Conservation (phyloP, 2,888 invertebrate species). For the Lasioglossum pauxillum region DNA sequence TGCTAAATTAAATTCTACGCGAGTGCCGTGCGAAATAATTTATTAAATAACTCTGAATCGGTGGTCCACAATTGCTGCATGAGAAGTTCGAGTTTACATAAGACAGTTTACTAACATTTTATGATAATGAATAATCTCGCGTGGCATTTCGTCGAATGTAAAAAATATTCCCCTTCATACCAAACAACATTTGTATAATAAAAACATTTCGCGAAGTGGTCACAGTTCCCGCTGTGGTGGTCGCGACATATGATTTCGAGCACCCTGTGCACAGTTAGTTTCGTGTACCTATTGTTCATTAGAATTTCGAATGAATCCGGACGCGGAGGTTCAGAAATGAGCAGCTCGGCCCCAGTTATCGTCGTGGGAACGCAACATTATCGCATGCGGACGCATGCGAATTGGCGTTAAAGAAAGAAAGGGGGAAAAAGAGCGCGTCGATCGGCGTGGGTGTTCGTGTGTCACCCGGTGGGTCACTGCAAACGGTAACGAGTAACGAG, state of each 20-base stretch:
- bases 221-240: too few relatives aligned
- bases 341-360: constrained; percentile 44
- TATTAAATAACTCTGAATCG: too few relatives aligned
- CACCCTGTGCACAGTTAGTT: background rate
- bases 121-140: too few relatives aligned
- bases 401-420: constrained; percentile 53
- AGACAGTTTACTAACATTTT: too few relatives aligned
- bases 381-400: constrained; percentile 51
- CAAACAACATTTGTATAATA: background rate
- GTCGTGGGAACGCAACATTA: constrained; percentile 55
- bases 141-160: too few relatives aligned
- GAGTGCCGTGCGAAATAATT: too few relatives aligned
- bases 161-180: background rate
- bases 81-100: too few relatives aligned
- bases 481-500: constrained; percentile 15
- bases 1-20: background rate
- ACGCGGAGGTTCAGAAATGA: background rate
- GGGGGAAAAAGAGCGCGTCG: constrained; percentile 9
- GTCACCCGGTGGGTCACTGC: constrained; percentile 1
- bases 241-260: too few relatives aligned
- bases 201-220: background rate
- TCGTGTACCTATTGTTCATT: background rate
- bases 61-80: too few relatives aligned
- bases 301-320: background rate
- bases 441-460: background rate